Evolutionary conservation across 92 coral and sea anemone genomes (phyloP).

Genomic region (Scolanthus callimorphus): DNA sequence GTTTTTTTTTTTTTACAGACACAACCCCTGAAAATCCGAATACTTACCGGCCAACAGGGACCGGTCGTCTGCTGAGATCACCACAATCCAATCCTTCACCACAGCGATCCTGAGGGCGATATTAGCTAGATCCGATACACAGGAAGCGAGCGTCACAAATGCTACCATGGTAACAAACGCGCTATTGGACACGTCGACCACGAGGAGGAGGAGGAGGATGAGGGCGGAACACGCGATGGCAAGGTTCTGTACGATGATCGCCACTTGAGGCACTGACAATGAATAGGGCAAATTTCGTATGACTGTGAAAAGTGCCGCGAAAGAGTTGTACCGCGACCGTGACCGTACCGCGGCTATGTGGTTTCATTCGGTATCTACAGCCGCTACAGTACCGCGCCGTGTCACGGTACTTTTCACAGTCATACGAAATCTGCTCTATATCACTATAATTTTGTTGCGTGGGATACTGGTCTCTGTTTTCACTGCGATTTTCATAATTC

Average conservation of each 20-base stretch:
- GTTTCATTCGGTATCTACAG: background rate
- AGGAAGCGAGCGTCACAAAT: constrained; percentile 64
- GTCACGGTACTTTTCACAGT: no score
- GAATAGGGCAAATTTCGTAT: no score
- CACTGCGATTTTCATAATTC: no score
- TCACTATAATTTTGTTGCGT: no score
- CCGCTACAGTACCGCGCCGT: no score
- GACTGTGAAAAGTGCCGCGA: no score
- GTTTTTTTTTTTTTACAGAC: no score
- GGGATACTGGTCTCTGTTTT: no score
- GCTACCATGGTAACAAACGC: constrained; percentile 42
- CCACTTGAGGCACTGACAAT: constrained; percentile 83
- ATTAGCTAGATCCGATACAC: constrained; percentile 80
- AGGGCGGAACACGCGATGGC: constrained; percentile 84
- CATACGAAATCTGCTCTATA: no score
- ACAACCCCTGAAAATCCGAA: no score
- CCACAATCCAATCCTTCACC: constrained; percentile 97
- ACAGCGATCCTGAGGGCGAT: constrained; percentile 91
- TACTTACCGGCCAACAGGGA: constrained; percentile 84
- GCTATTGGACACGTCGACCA: constrained; percentile 28
- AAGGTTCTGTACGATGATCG: constrained; percentile 81
- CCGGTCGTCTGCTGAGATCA: constrained; percentile 69
- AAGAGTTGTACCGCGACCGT: no score
- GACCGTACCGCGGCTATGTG: no score
- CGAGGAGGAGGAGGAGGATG: constrained; percentile 57